phyloP scores from a whole-genome alignment of 1,140 invertebrate genomes.

The Manduca sexta region DNA sequence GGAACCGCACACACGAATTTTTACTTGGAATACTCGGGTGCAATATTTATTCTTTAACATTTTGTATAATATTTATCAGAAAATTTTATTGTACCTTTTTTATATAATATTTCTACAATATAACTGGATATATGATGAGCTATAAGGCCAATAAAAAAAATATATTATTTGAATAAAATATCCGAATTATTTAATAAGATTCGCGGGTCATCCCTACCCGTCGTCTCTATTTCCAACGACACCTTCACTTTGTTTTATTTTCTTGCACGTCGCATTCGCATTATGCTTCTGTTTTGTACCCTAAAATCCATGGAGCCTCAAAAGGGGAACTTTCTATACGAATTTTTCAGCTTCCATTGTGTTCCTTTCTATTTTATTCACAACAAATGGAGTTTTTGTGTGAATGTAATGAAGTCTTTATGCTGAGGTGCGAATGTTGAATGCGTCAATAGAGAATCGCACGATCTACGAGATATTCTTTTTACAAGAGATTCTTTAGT shows the following conservation, averaged over 20 bases:
- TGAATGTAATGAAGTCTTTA: slow-evolving; percentile 66
- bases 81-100: too few species aligned
- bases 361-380: slow-evolving; percentile 51
- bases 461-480: slow-evolving; percentile 34
- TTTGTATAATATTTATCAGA: too few species aligned
- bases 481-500: slow-evolving; percentile 8
- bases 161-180: too few species aligned
- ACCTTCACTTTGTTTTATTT: slow-evolving; percentile 68
- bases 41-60: too few species aligned
- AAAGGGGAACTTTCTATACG: slow-evolving; percentile 54
- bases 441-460: slow-evolving; percentile 39
- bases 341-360: slow-evolving; percentile 63
- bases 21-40: not conserved
- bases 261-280: slow-evolving; percentile 55
- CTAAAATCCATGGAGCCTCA: slow-evolving; percentile 46
- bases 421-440: slow-evolving; percentile 58
- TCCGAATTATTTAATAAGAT: too few species aligned
- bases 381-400: slow-evolving; percentile 53
- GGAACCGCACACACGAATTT: too few species aligned
- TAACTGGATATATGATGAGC: too few species aligned
- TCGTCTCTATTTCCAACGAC: slow-evolving; percentile 49
- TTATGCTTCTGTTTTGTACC: slow-evolving; percentile 56
- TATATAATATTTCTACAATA: too few species aligned
- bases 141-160: too few species aligned
- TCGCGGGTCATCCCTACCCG: too few species aligned